Percentiles rank a stretch among this genome's conserved stretches.
phyloP scores from a whole-genome alignment of 2,113 vertebrate genomes.

The Dolichotis patagonum region DNA sequence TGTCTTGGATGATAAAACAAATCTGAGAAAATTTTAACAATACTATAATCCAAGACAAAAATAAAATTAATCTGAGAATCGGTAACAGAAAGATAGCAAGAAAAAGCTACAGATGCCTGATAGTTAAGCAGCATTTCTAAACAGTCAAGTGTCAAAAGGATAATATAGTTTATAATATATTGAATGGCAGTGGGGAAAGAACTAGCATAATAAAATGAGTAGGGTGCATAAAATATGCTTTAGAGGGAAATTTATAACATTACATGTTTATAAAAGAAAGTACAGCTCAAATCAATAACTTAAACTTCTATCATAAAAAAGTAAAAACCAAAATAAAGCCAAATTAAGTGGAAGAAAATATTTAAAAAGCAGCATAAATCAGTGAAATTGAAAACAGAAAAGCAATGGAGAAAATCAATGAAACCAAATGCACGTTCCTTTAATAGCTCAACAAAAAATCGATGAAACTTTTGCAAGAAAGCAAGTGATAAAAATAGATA shows the following conservation, averaged over 20 bases:
- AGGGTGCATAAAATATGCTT: not conserved
- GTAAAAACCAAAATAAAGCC: not conserved
- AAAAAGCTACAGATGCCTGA: not conserved
- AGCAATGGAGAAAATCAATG: not conserved
- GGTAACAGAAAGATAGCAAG: not conserved
- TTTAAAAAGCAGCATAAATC: not conserved
- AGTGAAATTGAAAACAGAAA: not conserved
- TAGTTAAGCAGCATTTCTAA: constrained; percentile 9
- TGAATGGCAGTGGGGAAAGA: not conserved
- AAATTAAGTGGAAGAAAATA: not conserved
- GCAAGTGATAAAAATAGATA: not conserved
- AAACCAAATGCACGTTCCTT: not conserved
- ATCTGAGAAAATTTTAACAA: not conserved
- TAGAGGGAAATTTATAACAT: not conserved
- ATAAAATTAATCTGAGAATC: constrained; percentile 4
- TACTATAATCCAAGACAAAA: not conserved
- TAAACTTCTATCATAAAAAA: not conserved
- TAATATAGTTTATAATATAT: not conserved
- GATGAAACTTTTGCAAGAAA: not conserved
- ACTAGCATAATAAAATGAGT: not conserved
- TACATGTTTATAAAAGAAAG: not conserved
- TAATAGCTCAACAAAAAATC: not conserved
- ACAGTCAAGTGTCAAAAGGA: not conserved
- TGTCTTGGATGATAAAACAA: constrained; percentile 21
- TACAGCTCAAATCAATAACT: not conserved